Evolutionary conservation across 2,797 vertebrate species (phyloP), one percentile per base, ranked within the genome.

Genomic region (Parambassis ranga): DNA sequence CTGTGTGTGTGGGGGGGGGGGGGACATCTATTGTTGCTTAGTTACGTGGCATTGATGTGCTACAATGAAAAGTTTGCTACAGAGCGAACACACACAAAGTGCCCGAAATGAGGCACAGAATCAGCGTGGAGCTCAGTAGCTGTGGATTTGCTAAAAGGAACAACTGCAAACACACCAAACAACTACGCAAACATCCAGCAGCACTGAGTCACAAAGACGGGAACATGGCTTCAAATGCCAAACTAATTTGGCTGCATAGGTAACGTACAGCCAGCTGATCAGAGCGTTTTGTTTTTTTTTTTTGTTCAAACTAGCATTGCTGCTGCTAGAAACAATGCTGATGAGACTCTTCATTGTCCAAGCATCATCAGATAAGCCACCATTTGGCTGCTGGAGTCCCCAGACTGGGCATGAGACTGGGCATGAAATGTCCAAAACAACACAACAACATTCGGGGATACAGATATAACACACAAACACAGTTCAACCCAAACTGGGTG

Each of bases 251-350:
- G 20, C 9, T 5, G 31, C 28, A 13, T 46, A 41, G 46, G 31
- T 37, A 47, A 44, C 39, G 13, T 11, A 19, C 46, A 42, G 14
- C 46, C 50, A 15, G 6, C 10, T 33, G 36, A 50, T 35, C 47
- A 33, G 28, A 14, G 41, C 8, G n/a, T n/a, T n/a, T n/a, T n/a
- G n/a, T n/a, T n/a, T n/a, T n/a, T n/a, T n/a, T 4, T 3, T 46
- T 27, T 14, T 18, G 20, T 36, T 33, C 38, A 63, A 52, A 63
- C 51, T 27, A 52, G 37, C 37, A 44, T 44, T 44, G 26, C 41
- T 43, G 41, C 42, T 18, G 24, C 24, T 44, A 42, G 24, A 44
- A 44, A 44, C 24, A 44, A 44, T 44, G 24, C 15, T 20, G 28
- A 31, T 24, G 35, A 43, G 47, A 10, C 18, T 15, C 9, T 31